Evolutionary conservation across 2,113 vertebrate species (phyloP).

Genomic region (Ailurus styani): DNA sequence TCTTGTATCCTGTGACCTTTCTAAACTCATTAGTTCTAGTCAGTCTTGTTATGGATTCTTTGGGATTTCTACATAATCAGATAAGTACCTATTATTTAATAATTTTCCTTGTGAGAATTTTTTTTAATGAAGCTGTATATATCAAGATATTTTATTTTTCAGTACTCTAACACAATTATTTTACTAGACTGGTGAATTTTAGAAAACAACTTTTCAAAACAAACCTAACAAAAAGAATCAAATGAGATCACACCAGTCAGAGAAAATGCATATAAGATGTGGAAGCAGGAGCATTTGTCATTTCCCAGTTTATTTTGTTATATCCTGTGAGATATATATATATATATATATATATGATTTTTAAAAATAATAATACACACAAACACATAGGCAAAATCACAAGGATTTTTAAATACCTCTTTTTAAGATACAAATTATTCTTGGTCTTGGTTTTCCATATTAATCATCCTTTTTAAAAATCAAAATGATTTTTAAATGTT

Average conservation of each 20-base stretch:
- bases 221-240: background rate
- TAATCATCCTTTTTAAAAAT: constrained; percentile 26
- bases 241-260: background rate
- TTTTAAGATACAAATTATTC: background rate
- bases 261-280: background rate
- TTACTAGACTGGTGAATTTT: background rate
- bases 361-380: background rate
- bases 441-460: background rate
- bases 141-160: constrained; percentile 9
- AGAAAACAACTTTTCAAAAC: background rate
- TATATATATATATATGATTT: background rate
- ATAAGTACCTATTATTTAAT: background rate
- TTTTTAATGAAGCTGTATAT: background rate
- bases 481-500: background rate
- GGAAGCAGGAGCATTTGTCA: background rate
- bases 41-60: background rate
- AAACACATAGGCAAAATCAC: background rate
- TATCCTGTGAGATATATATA: background rate
- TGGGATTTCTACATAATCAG: background rate
- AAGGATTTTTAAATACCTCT: background rate
- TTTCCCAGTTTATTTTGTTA: background rate
- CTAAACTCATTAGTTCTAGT: background rate
- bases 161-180: background rate
- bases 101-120: background rate
- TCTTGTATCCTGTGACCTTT: background rate